Conservation (phyloP, 2,888 invertebrate species). For the Embidobia sp. region DNA sequence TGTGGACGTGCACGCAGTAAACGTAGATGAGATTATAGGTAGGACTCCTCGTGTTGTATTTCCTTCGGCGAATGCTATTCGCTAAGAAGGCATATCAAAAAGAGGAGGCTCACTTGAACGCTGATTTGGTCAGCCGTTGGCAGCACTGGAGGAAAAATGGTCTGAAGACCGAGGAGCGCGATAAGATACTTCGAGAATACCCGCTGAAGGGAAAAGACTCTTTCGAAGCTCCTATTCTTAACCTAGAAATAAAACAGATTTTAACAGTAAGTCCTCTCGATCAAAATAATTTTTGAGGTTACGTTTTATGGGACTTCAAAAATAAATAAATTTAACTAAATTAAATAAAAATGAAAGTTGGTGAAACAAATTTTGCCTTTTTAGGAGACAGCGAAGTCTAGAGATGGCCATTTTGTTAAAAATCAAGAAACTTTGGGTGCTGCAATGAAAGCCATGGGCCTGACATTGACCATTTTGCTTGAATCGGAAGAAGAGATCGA, state of each 20-base stretch:
- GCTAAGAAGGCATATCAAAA: too few species aligned
- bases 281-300: too few species aligned
- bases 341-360: too few species aligned
- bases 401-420: slow-evolving; percentile 21
- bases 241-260: slow-evolving; percentile 29
- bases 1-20: neutral
- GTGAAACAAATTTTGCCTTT: too few species aligned
- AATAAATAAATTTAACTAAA: too few species aligned
- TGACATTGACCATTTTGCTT: slow-evolving; percentile 5
- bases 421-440: slow-evolving; percentile 11
- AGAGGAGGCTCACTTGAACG: slow-evolving; percentile 9
- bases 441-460: slow-evolving; percentile 12
- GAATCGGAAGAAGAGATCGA: slow-evolving; percentile 13
- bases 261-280: too few species aligned
- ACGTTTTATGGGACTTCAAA: too few species aligned
- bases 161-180: neutral
- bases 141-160: slow-evolving; percentile 24
- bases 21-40: neutral
- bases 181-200: slow-evolving; percentile 8
- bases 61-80: too few species aligned
- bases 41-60: slow-evolving; percentile 1
- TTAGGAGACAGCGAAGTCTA: slow-evolving; percentile 23
- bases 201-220: slow-evolving; percentile 8
- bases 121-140: slow-evolving; percentile 8
- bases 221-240: slow-evolving; percentile 10